A percentile compares a stretch with the other conserved stretches of the same genome.
phyloP scores from a whole-genome alignment of 2,113 vertebrate species.

The Nothocercus nigrocapillus region DNA sequence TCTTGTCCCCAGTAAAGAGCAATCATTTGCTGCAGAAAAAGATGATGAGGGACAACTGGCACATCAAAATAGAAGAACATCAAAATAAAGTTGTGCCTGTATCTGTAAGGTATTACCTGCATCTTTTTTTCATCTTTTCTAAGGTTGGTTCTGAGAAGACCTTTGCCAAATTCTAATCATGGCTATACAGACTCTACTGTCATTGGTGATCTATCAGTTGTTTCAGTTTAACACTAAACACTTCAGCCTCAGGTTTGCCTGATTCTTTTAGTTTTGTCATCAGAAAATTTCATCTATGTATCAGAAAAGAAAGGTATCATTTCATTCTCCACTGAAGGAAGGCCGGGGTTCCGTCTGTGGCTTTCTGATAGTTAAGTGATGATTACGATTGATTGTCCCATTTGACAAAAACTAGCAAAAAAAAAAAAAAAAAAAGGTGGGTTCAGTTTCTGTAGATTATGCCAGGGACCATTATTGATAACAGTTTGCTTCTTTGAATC shows the following conservation, averaged over 20 bases:
- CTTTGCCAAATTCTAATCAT: background rate
- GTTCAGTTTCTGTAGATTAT: background rate
- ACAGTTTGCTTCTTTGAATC: background rate
- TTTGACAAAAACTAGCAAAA: background rate
- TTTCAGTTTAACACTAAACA: background rate
- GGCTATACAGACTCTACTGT: background rate
- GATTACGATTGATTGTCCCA: background rate
- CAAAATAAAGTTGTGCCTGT: background rate
- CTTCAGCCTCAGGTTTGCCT: background rate
- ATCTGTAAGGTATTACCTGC: background rate
- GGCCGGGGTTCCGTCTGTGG: background rate
- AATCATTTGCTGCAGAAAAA: background rate
- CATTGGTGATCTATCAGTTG: background rate
- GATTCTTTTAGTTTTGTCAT: background rate
- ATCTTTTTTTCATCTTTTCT: background rate
- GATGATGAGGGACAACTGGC: background rate
- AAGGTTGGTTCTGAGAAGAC: background rate
- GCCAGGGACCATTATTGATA: background rate
- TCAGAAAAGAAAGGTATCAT: background rate
- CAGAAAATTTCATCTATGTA: background rate
- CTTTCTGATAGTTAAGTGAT: background rate
- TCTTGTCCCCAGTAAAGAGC: background rate
- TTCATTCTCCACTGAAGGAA: background rate
- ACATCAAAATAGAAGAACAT: background rate
- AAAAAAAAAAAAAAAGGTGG: too few species aligned